Percentiles rank a stretch among this genome's conserved stretches.
phyloP scores from a whole-genome alignment of 1,140 invertebrate genomes.

The Theocolax elegans region DNA sequence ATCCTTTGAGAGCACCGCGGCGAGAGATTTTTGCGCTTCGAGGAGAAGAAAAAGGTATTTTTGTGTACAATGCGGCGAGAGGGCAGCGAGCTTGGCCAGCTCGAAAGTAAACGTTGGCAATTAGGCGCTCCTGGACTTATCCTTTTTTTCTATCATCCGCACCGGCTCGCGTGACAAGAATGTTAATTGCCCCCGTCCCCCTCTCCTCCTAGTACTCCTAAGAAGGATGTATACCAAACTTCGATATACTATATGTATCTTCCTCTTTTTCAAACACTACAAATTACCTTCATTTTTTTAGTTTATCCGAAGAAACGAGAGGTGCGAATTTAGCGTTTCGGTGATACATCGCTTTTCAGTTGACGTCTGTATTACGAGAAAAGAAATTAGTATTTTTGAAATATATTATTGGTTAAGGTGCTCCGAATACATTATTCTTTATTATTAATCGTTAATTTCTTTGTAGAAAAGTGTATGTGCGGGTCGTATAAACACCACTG shows the following conservation, averaged over 20 bases:
- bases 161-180: slow-evolving; percentile 26
- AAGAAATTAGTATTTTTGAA: not conserved
- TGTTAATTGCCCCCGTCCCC: slow-evolving; percentile 12
- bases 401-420: not conserved
- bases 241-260: too few relatives aligned
- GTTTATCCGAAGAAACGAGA: too few relatives aligned
- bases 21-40: slow-evolving; percentile 15
- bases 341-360: slow-evolving; percentile 25
- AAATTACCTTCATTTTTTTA: too few relatives aligned
- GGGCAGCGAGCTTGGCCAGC: not conserved
- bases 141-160: slow-evolving; percentile 16
- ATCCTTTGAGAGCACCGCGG: slow-evolving; percentile 43
- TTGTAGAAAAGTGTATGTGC: too few relatives aligned
- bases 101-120: slow-evolving; percentile 36
- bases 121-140: slow-evolving; percentile 18
- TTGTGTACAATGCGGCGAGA: slow-evolving; percentile 29
- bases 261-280: too few relatives aligned
- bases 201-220: not conserved
- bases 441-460: not conserved
- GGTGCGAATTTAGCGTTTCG: not conserved
- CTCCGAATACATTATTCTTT: not conserved
- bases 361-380: not conserved
- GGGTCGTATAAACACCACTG: too few relatives aligned
- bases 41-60: slow-evolving; percentile 13
- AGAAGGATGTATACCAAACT: too few relatives aligned